Percentiles rank a stretch among this genome's conserved stretches.
Conservation (phyloP, 2,888 invertebrate genomes). For the Aplocera efformata region DNA sequence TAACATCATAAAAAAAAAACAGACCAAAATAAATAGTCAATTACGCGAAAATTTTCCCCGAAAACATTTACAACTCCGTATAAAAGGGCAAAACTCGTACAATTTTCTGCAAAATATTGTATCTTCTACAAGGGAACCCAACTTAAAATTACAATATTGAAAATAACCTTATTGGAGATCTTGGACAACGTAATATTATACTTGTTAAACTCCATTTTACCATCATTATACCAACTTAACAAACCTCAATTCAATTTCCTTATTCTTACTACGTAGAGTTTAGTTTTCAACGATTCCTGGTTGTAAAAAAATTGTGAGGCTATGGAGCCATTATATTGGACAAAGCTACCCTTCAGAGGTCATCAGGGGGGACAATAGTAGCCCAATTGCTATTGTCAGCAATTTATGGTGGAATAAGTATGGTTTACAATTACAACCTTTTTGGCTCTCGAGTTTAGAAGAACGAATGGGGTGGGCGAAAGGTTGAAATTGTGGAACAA, state of each 20-base stretch:
- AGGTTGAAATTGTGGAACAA: not conserved
- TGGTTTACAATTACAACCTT: constrained; percentile 43
- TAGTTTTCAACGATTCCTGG: not conserved
- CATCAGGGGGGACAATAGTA: constrained; percentile 39
- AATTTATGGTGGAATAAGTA: constrained; percentile 52
- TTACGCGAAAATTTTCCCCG: too few relatives aligned
- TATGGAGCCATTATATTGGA: constrained; percentile 21
- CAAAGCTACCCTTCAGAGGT: constrained; percentile 40
- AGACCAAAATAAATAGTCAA: too few relatives aligned
- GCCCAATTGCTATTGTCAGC: constrained; percentile 47
- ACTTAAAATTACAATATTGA: constrained; percentile 16
- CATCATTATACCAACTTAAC: constrained; percentile 1
- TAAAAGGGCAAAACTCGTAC: not conserved
- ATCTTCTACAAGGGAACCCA: constrained; percentile 7
- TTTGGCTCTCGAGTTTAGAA: constrained; percentile 30
- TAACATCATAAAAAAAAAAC: too few relatives aligned
- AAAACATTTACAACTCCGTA: too few relatives aligned
- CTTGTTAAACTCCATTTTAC: constrained; percentile 11
- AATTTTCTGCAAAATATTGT: constrained; percentile 16
- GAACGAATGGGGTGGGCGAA: constrained; percentile 26
- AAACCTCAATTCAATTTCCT: not conserved
- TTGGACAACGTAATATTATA: constrained; percentile 13
- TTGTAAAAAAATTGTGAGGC: constrained; percentile 9
- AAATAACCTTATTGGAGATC: constrained; percentile 19
- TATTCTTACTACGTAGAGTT: not conserved